phyloP scores from a whole-genome alignment of 2,888 invertebrate species.

The Brachyptera putata region DNA sequence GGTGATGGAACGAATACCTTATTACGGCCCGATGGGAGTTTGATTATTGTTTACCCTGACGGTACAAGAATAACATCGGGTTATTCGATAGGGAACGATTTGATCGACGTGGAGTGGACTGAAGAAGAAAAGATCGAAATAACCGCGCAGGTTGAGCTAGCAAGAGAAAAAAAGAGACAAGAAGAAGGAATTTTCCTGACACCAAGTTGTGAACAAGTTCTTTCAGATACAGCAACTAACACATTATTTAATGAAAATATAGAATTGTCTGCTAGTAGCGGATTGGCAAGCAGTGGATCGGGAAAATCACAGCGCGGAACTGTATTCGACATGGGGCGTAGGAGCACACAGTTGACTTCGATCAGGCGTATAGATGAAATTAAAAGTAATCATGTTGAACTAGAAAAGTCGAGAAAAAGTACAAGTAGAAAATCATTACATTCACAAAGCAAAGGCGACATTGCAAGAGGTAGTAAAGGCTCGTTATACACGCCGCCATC shows the following conservation, averaged over 20 bases:
- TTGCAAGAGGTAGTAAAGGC: no score
- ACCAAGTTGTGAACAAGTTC: no score
- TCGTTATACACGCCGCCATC: neutral
- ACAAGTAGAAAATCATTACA: no score
- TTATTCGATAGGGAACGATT: conserved; percentile 38
- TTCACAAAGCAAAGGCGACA: no score
- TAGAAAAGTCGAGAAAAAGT: no score
- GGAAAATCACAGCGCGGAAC: neutral
- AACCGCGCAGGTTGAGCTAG: neutral
- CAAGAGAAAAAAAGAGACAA: neutral
- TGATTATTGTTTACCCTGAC: conserved; percentile 40
- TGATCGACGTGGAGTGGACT: conserved; percentile 40
- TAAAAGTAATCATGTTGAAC: no score
- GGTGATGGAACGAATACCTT: conserved; percentile 41
- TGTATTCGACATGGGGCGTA: no score
- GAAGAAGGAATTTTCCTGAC: no score
- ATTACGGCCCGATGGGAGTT: conserved; percentile 39
- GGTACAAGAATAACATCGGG: conserved; percentile 41
- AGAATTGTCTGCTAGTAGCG: neutral
- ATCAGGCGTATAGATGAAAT: no score
- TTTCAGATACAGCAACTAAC: no score
- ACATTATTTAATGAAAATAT: no score
- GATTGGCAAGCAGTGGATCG: neutral
- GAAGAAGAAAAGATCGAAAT: conserved; percentile 34
- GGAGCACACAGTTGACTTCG: no score